Percentiles rank a stretch among this genome's conserved stretches.
Conservation (phyloP, 2,888 invertebrate species). For the Drosophila anceps region DNA sequence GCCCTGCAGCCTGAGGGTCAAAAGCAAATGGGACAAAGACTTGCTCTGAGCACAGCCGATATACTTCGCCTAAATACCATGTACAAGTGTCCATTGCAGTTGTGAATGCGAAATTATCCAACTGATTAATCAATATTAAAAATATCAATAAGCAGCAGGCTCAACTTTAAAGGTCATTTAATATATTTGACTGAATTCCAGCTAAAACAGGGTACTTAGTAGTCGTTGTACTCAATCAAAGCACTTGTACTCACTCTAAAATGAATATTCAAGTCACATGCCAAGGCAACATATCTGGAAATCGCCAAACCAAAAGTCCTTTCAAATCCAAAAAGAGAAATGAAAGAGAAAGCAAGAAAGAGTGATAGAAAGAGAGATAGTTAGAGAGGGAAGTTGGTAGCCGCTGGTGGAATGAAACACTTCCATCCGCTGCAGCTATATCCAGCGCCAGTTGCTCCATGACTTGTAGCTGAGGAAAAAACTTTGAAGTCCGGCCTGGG, state of each 20-base stretch:
- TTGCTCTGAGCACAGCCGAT: constrained; percentile 52
- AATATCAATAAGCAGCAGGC: too few species aligned
- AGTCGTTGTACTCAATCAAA: not conserved
- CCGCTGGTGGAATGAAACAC: constrained; percentile 38
- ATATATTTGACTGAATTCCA: too few species aligned
- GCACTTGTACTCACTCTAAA: not conserved
- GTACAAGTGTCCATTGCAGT: constrained; percentile 62
- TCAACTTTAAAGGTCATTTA: too few species aligned
- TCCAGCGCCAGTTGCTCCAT: not conserved
- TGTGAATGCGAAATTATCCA: too few species aligned
- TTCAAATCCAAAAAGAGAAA: not conserved
- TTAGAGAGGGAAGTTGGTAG: not conserved
- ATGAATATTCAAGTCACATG: constrained; percentile 42
- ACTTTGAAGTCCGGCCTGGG: constrained; percentile 56
- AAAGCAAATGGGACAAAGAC: constrained; percentile 64
- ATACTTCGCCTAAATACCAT: constrained; percentile 66
- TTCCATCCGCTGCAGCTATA: constrained; percentile 55
- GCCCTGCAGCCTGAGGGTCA: constrained; percentile 80
- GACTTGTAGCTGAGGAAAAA: constrained; percentile 19
- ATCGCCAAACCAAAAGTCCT: constrained; percentile 16
- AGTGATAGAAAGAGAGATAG: not conserved
- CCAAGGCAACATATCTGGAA: constrained; percentile 18
- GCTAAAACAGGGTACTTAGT: not conserved
- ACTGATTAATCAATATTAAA: too few species aligned
- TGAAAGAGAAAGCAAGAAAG: too few species aligned